These are phyloP conservation scores for Coluber constrictor DNA, from an alignment of 2,797 vertebrate genomes.

Conservation along the genomic window DNA sequence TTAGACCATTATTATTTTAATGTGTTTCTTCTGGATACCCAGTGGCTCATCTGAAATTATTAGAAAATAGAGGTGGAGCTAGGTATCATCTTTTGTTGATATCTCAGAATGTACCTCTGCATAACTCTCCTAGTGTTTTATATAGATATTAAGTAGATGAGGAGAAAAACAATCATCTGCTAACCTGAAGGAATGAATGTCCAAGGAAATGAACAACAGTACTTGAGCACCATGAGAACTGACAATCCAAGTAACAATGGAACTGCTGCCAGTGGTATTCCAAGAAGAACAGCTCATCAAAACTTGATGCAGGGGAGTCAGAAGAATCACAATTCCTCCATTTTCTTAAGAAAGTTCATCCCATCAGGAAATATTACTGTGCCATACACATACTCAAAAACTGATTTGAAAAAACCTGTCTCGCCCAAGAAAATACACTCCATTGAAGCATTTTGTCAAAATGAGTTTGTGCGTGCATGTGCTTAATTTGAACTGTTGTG, in stretches of 20 bases:
- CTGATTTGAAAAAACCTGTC: not conserved
- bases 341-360: not conserved
- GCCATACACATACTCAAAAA: not conserved
- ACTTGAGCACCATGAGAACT: not conserved
- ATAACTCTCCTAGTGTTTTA: not conserved
- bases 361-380: not conserved
- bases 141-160: not conserved
- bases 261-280: not conserved
- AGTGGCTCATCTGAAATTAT: not conserved
- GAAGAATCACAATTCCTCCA: not conserved
- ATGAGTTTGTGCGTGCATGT: not conserved
- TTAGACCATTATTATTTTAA: not conserved
- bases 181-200: not conserved
- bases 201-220: not conserved
- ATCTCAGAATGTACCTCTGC: not conserved
- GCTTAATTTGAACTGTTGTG: conserved; percentile 1
- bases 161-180: not conserved
- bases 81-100: not conserved
- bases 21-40: not conserved
- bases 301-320: not conserved
- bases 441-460: not conserved
- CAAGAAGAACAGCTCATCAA: not conserved
- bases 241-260: not conserved
- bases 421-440: not conserved
- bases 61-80: not conserved